These are phyloP conservation scores for Motacilla alba DNA, from an alignment of 2,113 vertebrate species.

Conservation along the genomic window DNA sequence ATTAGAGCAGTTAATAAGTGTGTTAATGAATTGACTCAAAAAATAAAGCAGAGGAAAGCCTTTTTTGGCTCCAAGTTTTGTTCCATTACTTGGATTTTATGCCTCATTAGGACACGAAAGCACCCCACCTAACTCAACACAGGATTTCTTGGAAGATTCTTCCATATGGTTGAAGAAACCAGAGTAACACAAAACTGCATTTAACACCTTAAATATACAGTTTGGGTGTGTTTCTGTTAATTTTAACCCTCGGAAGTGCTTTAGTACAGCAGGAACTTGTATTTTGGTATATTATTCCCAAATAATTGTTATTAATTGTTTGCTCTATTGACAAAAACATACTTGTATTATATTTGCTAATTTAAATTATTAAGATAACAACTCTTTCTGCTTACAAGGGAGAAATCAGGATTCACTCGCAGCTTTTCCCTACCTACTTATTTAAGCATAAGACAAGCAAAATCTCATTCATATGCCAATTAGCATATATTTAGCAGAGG, in stretches of 20 bases:
- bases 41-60: neutral
- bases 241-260: neutral
- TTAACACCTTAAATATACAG: neutral
- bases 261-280: neutral
- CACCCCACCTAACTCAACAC: neutral
- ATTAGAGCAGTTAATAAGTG: neutral
- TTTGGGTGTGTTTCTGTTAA: neutral
- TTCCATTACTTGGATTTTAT: neutral
- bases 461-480: neutral
- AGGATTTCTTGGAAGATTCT: neutral
- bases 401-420: neutral
- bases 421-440: neutral
- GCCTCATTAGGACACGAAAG: neutral
- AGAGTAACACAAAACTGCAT: neutral
- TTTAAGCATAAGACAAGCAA: neutral
- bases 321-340: neutral
- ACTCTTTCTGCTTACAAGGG: neutral
- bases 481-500: neutral
- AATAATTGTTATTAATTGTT: neutral
- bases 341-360: neutral
- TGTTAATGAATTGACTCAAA: neutral
- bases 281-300: neutral
- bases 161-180: neutral
- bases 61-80: neutral
- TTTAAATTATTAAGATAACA: neutral